phyloP scores from a whole-genome alignment of 2,888 invertebrate species.

The Lucinisca nassula region DNA sequence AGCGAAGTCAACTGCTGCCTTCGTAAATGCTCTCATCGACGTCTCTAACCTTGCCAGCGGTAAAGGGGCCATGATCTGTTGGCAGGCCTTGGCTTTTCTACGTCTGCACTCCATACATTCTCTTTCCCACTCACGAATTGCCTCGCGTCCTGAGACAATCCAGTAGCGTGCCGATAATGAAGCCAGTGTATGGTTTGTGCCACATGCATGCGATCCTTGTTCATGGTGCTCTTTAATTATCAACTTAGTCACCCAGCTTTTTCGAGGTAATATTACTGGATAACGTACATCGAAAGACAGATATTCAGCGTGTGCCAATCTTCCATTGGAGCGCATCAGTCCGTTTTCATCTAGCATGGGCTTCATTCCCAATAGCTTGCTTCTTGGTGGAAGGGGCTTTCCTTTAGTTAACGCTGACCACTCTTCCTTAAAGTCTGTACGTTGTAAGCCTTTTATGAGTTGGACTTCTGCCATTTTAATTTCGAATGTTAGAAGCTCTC shows the following conservation, averaged over 20 bases:
- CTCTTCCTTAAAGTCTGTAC: not conserved
- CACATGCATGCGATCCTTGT: conserved; percentile 7
- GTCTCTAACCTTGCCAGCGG: no score
- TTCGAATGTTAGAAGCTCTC: not conserved
- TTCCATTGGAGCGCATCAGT: not conserved
- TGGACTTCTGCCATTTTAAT: not conserved
- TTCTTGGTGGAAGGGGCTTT: not conserved
- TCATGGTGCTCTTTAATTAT: conserved; percentile 31
- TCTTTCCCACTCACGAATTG: conserved; percentile 42
- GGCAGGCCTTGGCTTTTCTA: conserved; percentile 7
- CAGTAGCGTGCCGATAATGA: not conserved
- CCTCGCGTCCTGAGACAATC: conserved; percentile 50
- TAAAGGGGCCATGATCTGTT: no score
- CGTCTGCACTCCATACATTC: conserved; percentile 25
- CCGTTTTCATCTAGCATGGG: conserved; percentile 5
- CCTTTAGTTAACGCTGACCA: not conserved
- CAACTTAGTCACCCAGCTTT: conserved; percentile 28
- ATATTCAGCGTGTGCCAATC: not conserved
- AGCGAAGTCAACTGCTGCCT: no score
- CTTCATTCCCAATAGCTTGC: conserved; percentile 21
- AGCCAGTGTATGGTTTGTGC: conserved; percentile 26
- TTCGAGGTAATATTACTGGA: no score
- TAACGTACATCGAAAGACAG: no score
- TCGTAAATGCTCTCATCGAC: no score
- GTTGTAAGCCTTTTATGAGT: conserved; percentile 22